Conservation (phyloP, 2,113 vertebrate species). For the Prinia subflava region DNA sequence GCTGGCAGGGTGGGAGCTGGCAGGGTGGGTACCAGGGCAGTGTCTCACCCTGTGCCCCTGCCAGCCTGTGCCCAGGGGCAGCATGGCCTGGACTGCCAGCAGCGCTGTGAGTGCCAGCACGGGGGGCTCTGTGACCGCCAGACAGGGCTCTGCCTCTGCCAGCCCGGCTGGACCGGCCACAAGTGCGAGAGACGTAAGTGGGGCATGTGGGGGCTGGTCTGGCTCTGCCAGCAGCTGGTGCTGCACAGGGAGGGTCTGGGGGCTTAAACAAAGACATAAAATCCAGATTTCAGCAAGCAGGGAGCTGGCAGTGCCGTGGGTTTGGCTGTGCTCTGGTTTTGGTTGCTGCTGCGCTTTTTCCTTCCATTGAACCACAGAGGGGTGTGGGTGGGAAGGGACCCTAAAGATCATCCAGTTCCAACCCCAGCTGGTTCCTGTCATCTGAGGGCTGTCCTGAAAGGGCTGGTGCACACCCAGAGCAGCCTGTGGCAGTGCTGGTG, state of each 20-base stretch:
- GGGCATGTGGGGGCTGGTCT: rapidly evolving
- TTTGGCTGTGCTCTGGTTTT: not conserved
- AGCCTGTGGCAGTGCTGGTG: not conserved
- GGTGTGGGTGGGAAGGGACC: not conserved
- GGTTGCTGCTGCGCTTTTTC: not conserved
- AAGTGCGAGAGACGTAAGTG: constrained; percentile 80
- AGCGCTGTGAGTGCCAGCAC: constrained; percentile 78
- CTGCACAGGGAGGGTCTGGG: not conserved
- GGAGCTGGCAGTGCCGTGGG: not conserved
- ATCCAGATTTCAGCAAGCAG: not conserved
- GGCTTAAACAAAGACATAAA: rapidly evolving
- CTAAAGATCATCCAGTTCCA: not conserved
- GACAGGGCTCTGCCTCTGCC: constrained; percentile 79
- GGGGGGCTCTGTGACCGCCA: constrained; percentile 79
- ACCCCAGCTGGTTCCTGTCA: not conserved
- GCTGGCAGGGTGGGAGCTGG: not conserved
- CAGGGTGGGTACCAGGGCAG: rapidly evolving
- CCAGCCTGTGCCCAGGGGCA: constrained; percentile 79
- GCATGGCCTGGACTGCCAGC: constrained; percentile 73
- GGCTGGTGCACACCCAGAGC: not conserved
- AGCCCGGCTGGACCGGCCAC: constrained; percentile 78
- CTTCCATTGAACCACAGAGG: not conserved
- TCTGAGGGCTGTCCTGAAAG: not conserved
- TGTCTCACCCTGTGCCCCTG: not conserved
- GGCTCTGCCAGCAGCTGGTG: not conserved